A percentile compares a stretch with the other conserved stretches of the same genome.
Evolutionary conservation across 1,140 invertebrate species (phyloP).

Genomic region (Medauroidea extradentata): DNA sequence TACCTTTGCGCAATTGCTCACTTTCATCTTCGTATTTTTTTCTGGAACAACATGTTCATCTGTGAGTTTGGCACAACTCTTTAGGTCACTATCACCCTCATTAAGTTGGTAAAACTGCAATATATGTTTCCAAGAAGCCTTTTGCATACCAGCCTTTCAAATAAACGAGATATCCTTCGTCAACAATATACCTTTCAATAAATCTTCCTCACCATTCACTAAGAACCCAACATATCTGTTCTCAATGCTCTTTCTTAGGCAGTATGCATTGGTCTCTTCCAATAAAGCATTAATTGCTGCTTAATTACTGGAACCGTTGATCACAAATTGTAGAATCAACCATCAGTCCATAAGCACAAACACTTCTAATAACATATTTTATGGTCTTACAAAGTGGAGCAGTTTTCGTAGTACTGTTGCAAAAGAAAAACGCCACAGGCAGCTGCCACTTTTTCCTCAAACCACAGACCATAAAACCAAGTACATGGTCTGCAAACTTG

Average conservation of each 20-base stretch:
- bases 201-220: background rate
- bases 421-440: too few species aligned
- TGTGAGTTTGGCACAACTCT: background rate
- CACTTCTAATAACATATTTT: background rate
- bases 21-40: conserved; percentile 2
- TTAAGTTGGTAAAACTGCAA: background rate
- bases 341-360: background rate
- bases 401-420: background rate
- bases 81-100: background rate
- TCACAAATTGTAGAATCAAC: background rate
- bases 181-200: background rate
- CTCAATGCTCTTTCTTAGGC: too few species aligned
- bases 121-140: conserved; percentile 2
- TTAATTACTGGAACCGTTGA: conserved; percentile 1
- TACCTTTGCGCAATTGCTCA: background rate
- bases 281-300: conserved; percentile 1
- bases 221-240: background rate
- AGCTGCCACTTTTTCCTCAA: too few species aligned
- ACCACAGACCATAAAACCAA: too few species aligned
- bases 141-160: background rate
- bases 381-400: background rate
- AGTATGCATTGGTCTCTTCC: background rate
- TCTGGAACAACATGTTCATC: conserved; percentile 2
- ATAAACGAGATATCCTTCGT: background rate
- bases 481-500: too few species aligned